phyloP scores from a whole-genome alignment of 2,888 invertebrate genomes.

The Eucera pruinosa region DNA sequence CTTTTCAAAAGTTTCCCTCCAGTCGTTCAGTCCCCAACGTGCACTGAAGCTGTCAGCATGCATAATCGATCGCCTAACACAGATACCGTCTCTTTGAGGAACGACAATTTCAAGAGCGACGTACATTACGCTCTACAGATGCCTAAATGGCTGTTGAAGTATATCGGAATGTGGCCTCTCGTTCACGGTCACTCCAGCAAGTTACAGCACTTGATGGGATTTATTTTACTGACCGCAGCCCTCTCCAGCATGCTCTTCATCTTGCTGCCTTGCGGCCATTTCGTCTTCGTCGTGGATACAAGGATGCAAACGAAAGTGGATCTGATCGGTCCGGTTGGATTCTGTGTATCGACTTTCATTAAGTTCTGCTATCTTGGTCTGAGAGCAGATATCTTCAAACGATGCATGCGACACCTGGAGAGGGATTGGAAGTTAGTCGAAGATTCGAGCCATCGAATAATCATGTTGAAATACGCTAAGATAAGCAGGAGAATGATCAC shows the following conservation, averaged over 20 bases:
- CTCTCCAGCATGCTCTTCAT: constrained; percentile 27
- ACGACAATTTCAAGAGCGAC: constrained; percentile 37
- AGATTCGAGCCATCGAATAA: constrained; percentile 34
- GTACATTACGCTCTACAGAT: constrained; percentile 66
- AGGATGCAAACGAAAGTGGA: constrained; percentile 49
- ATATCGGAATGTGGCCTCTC: constrained; percentile 74
- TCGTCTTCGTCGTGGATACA: constrained; percentile 9
- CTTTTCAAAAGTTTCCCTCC: too few relatives aligned
- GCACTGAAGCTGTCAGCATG: too few relatives aligned
- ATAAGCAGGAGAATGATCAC: constrained; percentile 63
- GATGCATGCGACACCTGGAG: constrained; percentile 65
- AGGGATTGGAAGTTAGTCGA: constrained; percentile 63
- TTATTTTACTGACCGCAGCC: not conserved
- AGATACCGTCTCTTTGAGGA: not conserved
- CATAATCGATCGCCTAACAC: too few relatives aligned
- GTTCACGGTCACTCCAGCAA: constrained; percentile 37
- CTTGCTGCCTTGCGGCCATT: too few relatives aligned
- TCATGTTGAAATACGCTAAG: constrained; percentile 66
- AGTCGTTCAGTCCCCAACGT: too few relatives aligned
- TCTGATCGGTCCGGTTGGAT: constrained; percentile 49
- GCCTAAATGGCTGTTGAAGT: constrained; percentile 72
- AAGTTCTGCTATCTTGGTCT: constrained; percentile 67
- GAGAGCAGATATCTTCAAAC: not conserved
- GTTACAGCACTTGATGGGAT: constrained; percentile 30
- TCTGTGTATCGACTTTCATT: constrained; percentile 44